Evolutionary conservation across 2,113 vertebrate species (phyloP), one percentile per base, ranked within the genome.

Genomic region (Oenanthe melanoleuca): DNA sequence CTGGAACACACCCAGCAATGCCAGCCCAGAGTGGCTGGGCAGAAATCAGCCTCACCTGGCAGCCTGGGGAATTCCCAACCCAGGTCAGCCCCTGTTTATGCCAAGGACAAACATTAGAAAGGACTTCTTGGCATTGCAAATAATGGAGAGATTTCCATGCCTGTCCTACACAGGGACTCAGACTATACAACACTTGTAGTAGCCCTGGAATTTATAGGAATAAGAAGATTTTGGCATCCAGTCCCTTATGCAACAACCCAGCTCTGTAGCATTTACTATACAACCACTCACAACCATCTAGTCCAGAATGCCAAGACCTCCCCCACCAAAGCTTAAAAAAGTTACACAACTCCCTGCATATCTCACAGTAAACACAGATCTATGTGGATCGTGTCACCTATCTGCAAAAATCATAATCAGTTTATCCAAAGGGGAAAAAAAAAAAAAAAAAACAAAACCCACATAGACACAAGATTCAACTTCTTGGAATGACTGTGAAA

Each of bases 221-320:
- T 2, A 63, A 18, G 33, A 56, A 78, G 29, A 73, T 47, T 29
- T 0, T 61, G 63, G 42, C 33, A 70, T 20, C 33, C 74, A 75
- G 22, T 7, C 15, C 42, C 38, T 55, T 28, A 33, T 0, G 29
- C 49, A 77, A 50, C 18, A 53, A 11, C 0, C 0, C 64, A 26
- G 31, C 5, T 77, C 71, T 55, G 15, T 0, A 26, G 23, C 50
- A 28, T 42, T 64, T 37, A 47, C 69, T 40, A 14, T 17, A 44
- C 16, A 61, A 8, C 37, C 40, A 44, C 21, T 37, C 7, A 1
- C 22, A 81, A 5, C 19, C 60, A 37, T 7, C 14, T 20, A 29
- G 7, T 69, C n/a, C 73, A 69, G 25, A n/a, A 56, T 31, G 40
- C 13, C 72, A 53, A 4, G 17, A 11, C 14, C 9, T 16, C 6